A percentile compares a stretch with the other conserved stretches of the same genome.
Evolutionary conservation across 2,888 invertebrate species (phyloP).

Genomic region (Acronicta alni): DNA sequence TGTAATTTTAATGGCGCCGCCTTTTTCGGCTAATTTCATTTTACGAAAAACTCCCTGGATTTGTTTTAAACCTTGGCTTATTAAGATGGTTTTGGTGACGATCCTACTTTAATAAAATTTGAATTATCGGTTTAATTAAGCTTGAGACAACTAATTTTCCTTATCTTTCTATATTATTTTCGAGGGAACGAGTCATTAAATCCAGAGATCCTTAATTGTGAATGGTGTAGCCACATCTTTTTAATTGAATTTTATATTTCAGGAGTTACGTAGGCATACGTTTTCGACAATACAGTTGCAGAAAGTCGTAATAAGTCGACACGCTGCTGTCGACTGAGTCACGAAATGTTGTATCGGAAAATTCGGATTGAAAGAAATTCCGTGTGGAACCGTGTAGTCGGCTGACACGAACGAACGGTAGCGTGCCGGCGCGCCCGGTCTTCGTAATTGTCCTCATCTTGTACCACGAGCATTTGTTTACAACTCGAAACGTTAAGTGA

Average conservation of each 20-base stretch:
- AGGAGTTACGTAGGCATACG: conserved; percentile 4
- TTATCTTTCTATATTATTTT: conserved; percentile 55
- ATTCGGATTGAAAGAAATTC: conserved; percentile 79
- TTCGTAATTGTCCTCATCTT: conserved; percentile 66
- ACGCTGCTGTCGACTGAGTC: conserved; percentile 64
- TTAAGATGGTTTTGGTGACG: conserved; percentile 80
- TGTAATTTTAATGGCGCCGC: conserved; percentile 88
- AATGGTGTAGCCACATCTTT: conserved; percentile 35
- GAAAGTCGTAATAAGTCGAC: conserved; percentile 66
- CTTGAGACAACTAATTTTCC: conserved; percentile 57
- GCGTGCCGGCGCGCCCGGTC: conserved; percentile 38
- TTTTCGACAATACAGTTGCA: conserved; percentile 10
- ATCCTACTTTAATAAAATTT: conserved; percentile 78
- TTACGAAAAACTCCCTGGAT: conserved; percentile 84
- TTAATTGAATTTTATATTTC: conserved; percentile 55
- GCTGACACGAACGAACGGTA: conserved; percentile 65
- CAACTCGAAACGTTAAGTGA: conserved; percentile 48
- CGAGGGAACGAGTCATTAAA: conserved; percentile 54
- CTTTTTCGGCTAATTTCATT: conserved; percentile 88
- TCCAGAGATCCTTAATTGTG: conserved; percentile 49
- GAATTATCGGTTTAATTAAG: conserved; percentile 75
- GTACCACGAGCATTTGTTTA: conserved; percentile 51
- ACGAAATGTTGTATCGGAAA: conserved; percentile 74
- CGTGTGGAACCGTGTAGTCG: conserved; percentile 58
- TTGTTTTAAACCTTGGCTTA: conserved; percentile 83